Evolutionary conservation across 1,140 invertebrate species (phyloP).

Genomic region (Danaus melanippus): DNA sequence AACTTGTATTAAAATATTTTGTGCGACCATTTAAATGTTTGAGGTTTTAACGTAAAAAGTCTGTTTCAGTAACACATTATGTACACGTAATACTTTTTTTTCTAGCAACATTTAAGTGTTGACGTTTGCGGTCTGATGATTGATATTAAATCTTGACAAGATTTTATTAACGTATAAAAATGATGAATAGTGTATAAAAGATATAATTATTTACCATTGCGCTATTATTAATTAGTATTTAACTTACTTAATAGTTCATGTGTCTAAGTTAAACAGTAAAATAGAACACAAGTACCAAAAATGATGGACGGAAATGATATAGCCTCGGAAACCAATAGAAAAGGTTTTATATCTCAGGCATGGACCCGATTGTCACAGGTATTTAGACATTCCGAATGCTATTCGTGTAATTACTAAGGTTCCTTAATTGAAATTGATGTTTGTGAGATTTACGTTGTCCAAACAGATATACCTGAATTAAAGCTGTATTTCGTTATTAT

Average conservation of each 20-base stretch:
- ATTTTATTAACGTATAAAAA: slow-evolving; percentile 3
- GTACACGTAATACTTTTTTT: slow-evolving; percentile 7
- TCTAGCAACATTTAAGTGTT: slow-evolving; percentile 11
- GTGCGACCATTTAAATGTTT: too few relatives aligned
- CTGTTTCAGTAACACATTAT: too few relatives aligned
- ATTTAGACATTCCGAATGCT: slow-evolving; percentile 17
- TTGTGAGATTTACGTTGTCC: too few relatives aligned
- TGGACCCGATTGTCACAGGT: slow-evolving; percentile 75
- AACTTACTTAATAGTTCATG: slow-evolving; percentile 9
- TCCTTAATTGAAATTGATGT: not conserved
- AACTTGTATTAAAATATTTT: too few relatives aligned
- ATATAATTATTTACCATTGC: not conserved
- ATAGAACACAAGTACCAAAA: slow-evolving; percentile 24
- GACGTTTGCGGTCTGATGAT: slow-evolving; percentile 8
- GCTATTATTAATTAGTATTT: too few relatives aligned
- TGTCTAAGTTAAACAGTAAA: slow-evolving; percentile 4
- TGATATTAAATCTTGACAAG: slow-evolving; percentile 4
- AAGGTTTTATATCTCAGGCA: slow-evolving; percentile 72
- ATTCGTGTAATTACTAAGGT: not conserved
- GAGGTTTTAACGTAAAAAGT: too few relatives aligned
- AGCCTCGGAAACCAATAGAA: slow-evolving; percentile 58
- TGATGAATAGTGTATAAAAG: slow-evolving; percentile 6
- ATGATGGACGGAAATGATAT: slow-evolving; percentile 75
- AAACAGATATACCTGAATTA: too few relatives aligned
- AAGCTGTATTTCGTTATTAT: too few relatives aligned